Evolutionary conservation across 37 sponge, comb jelly and placozoan genomes (phyloP).

Genomic region (Mnemiopsis leidyi): DNA sequence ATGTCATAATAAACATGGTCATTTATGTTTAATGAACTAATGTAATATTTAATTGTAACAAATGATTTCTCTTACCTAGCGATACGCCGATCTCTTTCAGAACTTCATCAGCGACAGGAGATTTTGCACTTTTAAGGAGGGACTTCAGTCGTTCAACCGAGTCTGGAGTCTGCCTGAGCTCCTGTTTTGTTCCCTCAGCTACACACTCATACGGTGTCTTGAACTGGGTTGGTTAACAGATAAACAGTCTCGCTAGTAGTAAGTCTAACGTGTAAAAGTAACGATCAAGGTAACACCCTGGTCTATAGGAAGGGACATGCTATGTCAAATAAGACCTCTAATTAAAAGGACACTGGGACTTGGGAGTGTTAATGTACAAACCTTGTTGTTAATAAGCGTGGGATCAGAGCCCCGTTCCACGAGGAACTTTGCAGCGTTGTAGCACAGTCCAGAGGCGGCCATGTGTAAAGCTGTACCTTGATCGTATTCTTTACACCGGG

Average conservation of each 20-base stretch:
- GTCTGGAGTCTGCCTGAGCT: slow-evolving; percentile 27
- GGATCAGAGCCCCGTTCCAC: slow-evolving; percentile 71
- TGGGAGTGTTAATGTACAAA: no score
- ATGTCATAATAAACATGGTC: no score
- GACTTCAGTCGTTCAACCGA: neutral
- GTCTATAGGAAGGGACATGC: no score
- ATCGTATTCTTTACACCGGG: slow-evolving; percentile 71
- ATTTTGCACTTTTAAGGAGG: neutral
- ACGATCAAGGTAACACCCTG: no score
- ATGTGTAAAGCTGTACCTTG: slow-evolving; percentile 82
- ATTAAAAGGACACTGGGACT: no score
- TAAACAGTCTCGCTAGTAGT: neutral
- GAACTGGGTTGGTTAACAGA: slow-evolving; percentile 28
- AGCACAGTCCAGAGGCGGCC: slow-evolving; percentile 76
- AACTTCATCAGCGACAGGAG: slow-evolving; percentile 38
- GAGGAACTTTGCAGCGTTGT: slow-evolving; percentile 68
- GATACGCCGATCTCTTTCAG: slow-evolving; percentile 21
- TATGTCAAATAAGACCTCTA: no score
- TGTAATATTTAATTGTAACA: neutral
- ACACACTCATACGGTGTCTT: slow-evolving; percentile 52
- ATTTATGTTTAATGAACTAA: no score
- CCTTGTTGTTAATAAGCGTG: slow-evolving; percentile 65
- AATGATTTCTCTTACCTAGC: neutral
- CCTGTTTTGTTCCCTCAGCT: slow-evolving; percentile 51
- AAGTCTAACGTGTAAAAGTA: no score